phyloP scores from a whole-genome alignment of 2,888 invertebrate genomes.

The Trichogramma evanescens region DNA sequence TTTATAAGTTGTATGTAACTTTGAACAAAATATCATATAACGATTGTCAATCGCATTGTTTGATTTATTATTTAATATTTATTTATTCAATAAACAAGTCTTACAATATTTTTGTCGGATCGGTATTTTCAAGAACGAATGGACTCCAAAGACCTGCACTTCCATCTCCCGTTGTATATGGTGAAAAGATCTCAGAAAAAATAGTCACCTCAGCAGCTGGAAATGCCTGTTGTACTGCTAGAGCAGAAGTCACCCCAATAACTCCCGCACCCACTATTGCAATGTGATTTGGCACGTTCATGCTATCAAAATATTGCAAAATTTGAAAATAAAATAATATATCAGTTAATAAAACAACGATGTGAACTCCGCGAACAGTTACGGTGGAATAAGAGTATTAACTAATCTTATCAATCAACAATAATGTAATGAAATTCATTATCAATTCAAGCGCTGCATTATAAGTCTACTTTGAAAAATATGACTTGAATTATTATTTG shows the following conservation, averaged over 20 bases:
- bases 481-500: too few species aligned
- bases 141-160: conserved; percentile 74
- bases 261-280: conserved; percentile 73
- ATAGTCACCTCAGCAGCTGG: conserved; percentile 55
- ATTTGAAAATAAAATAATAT: too few species aligned
- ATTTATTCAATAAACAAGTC: conserved; percentile 7
- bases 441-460: too few species aligned
- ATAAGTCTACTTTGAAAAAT: too few species aligned
- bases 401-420: too few species aligned
- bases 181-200: conserved; percentile 61
- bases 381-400: too few species aligned
- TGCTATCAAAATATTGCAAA: too few species aligned
- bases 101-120: conserved; percentile 52
- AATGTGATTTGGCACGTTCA: conserved; percentile 35
- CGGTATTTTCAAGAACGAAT: conserved; percentile 56
- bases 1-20: not conserved
- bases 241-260: conserved; percentile 63
- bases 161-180: conserved; percentile 70
- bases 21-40: not conserved
- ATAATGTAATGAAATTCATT: too few species aligned
- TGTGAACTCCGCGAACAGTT: too few species aligned
- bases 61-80: not conserved
- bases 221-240: conserved; percentile 58
- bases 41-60: too few species aligned
- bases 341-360: too few species aligned